Evolutionary conservation across 2,888 invertebrate species (phyloP).

Genomic region (Bedellia somnulentella): DNA sequence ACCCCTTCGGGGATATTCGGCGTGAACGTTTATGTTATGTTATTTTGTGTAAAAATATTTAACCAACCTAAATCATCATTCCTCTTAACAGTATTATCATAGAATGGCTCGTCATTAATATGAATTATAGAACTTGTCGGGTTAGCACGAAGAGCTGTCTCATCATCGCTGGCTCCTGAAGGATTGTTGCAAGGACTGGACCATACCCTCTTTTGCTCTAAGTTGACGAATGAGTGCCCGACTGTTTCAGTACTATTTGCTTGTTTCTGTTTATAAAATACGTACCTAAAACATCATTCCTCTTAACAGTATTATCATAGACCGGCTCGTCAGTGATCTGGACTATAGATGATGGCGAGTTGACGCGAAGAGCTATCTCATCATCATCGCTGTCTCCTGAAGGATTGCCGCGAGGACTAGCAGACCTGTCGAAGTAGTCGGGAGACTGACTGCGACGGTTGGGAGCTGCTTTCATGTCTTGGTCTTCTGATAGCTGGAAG

Average conservation of each 20-base stretch:
- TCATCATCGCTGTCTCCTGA: slow-evolving; percentile 57
- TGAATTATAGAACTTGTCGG: no score
- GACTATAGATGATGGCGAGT: slow-evolving; percentile 69
- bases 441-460: slow-evolving; percentile 43
- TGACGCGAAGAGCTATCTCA: slow-evolving; percentile 31
- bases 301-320: slow-evolving; percentile 39
- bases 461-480: slow-evolving; percentile 49
- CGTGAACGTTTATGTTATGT: no score
- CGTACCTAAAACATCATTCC: slow-evolving; percentile 44
- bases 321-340: slow-evolving; percentile 63
- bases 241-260: no score
- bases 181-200: no score
- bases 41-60: no score
- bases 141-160: slow-evolving; percentile 35
- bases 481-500: slow-evolving; percentile 47
- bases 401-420: slow-evolving; percentile 42
- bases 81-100: slow-evolving; percentile 40
- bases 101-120: no score
- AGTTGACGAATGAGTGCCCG: no score
- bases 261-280: no score
- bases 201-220: no score
- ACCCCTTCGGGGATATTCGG: no score
- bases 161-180: slow-evolving; percentile 58
- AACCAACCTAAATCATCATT: slow-evolving; percentile 44
- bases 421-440: slow-evolving; percentile 28